These are phyloP conservation scores for Drosophila insularis DNA, from an alignment of 1,140 invertebrate genomes.

Conservation along the genomic window DNA sequence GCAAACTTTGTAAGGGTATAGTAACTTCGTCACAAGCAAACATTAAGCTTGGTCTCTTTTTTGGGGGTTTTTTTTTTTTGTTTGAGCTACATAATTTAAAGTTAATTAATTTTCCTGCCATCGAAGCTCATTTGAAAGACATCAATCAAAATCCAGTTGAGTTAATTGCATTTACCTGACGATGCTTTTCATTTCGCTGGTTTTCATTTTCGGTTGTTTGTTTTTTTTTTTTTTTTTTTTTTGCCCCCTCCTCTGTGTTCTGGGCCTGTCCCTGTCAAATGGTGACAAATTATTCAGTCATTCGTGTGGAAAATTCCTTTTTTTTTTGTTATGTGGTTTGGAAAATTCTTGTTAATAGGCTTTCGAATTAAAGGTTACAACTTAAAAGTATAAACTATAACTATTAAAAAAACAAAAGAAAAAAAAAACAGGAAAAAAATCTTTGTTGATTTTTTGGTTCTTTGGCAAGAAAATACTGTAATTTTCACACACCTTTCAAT, in stretches of 20 bases:
- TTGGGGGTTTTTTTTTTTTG: slow-evolving; percentile 3
- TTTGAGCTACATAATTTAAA: slow-evolving; percentile 51
- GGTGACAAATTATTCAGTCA: slow-evolving; percentile 55
- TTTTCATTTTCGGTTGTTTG: neutral
- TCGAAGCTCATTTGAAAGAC: slow-evolving; percentile 58
- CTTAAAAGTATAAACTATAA: neutral
- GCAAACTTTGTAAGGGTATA: neutral
- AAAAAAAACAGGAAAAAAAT: neutral
- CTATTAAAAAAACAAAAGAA: neutral
- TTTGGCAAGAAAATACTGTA: neutral
- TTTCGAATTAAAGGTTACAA: neutral
- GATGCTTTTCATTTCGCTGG: slow-evolving; percentile 50
- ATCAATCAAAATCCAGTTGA: slow-evolving; percentile 44
- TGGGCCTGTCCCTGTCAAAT: slow-evolving; percentile 27
- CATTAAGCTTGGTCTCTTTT: slow-evolving; percentile 11
- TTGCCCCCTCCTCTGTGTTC: neutral
- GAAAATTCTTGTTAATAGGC: neutral
- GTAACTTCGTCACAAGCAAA: neutral
- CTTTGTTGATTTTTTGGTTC: neutral
- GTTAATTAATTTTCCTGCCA: slow-evolving; percentile 57
- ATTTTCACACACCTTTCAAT: slow-evolving; percentile 1
- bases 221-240: neutral
- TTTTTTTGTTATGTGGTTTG: slow-evolving; percentile 1
- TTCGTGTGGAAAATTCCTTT: slow-evolving; percentile 47
- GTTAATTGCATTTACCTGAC: slow-evolving; percentile 61